Evolutionary conservation across 2,888 invertebrate species (phyloP), one percentile per base, ranked within the genome.

Genomic region (Dione vanillae): DNA sequence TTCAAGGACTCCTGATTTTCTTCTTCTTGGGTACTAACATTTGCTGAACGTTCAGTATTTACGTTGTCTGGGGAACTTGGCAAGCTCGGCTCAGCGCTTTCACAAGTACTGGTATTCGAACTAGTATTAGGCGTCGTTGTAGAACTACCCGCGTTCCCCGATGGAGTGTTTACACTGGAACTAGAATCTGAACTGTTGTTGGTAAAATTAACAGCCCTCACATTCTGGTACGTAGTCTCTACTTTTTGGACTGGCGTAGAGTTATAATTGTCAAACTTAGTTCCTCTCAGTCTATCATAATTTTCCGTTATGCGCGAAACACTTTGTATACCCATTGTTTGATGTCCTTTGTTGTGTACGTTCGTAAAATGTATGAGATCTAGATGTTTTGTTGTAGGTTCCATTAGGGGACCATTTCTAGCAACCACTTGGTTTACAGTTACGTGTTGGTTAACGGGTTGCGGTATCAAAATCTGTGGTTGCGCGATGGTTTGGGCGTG

Each of bases 11-110:
- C 76, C 20, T 72, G 76, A 49, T 61, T 62, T 49, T 71, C 71
- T 20, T 64, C 64, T 40, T 85, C 94, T 20, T 83, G 80, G 11
- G 78, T 73, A 16, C 83, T 83, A 11, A 43, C 41, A 19, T 71
- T 67, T 8, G 45, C 52, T 56, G 70, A 41, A 7, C 84, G 77
- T 3, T 87, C 86, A n/a, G 85, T 83, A 40, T 87, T 86, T 1
- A 64, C 64, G 49, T 87, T 88, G 19, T 92, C 95, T 0, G 95
- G 95, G 0, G 95, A 95, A 58, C 95, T 95, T 0, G 97, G 97
- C 68, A 96, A 94, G 75, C 96, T 96, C 0, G 96, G 96, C 41
- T 96, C 95, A 8, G 95, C 95, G 80, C 96, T 96, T 52, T 91
- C 92, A 20, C 96, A 96, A 35, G 96, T 96, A 79, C 96, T 96